phyloP scores from a whole-genome alignment of 2,888 invertebrate genomes.

The Sminthurides aquaticus region DNA sequence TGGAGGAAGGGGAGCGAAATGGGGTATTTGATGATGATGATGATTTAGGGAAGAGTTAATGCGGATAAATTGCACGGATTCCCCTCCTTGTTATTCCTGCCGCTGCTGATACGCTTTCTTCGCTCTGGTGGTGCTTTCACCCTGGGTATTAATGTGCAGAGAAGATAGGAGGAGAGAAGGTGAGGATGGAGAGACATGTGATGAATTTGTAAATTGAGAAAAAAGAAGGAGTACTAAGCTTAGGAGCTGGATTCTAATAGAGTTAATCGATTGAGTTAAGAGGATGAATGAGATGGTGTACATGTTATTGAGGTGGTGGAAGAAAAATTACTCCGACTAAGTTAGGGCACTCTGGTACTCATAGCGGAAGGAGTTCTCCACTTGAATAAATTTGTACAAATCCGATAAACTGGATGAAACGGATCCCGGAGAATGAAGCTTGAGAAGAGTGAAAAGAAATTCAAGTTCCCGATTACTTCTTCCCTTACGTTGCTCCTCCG shows the following conservation, averaged over 20 bases:
- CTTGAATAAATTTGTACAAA: slow-evolving; percentile 10
- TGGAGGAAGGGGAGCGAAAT: too few relatives aligned
- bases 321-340: not conserved
- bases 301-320: not conserved
- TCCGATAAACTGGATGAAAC: slow-evolving; percentile 1
- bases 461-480: too few relatives aligned
- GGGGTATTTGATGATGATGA: not conserved
- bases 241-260: too few relatives aligned
- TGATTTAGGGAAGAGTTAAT: not conserved
- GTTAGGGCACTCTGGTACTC: not conserved
- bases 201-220: too few relatives aligned
- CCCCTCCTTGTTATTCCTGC: not conserved
- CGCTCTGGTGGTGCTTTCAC: not conserved
- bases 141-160: not conserved
- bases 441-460: too few relatives aligned
- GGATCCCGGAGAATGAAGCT: too few relatives aligned
- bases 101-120: not conserved
- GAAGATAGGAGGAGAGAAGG: not conserved
- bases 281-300: not conserved
- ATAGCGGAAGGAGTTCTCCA: not conserved
- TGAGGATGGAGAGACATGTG: too few relatives aligned
- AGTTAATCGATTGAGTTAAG: not conserved
- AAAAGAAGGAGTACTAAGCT: too few relatives aligned
- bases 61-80: not conserved
- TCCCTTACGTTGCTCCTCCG: too few relatives aligned